Base-by-base conservation (phyloP, 1,140 invertebrate genomes). In the Bombus haemorrhoidalis region DNA sequence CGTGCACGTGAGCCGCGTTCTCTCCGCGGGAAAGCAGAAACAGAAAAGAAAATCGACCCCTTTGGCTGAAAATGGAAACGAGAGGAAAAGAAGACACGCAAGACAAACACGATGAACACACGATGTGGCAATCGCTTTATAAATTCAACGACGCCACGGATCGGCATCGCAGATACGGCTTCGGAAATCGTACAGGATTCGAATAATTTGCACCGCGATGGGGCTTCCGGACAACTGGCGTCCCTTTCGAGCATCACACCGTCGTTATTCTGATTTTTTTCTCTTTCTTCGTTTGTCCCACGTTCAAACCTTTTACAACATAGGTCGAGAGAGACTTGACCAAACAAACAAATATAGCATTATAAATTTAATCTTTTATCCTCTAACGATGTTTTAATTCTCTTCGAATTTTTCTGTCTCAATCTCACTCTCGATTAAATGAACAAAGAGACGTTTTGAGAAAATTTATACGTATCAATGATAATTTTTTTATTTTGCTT, bases 161-260 rank as follows among this genome's bases (percentile, higher is more conserved):
- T 92, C 91, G 89, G 88, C 41, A 91, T 91, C 92, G 90, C 83
- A 89, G 78, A 91, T 94, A 95, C 68, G 94, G 94, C 94, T 95
- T 95, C 94, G 80, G 94, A 95, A 95, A 95, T 95, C 94, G 94
- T 95, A 95, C 91, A 94, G 93, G 89, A 95, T 94, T 94, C 93
- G 93, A 94, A 95, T 94, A 94, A 95, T 94, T 95, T 94, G 90
- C 90, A 90, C 77, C 88, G 34, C 90, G 71, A 84, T 89, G 86
- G 78, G 94, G 94, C 92, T 94, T 94, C 93, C 71, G 82, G 79
- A 41, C 89, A 75, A 34, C 64, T n/a, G 66, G 18, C 68, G 72
- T 79, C 80, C 43, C 53, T 81, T 62, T 82, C 53, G 18, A 53
- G 28, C 53, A 8, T 39, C 77, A 32, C 43, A 59, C n/a, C 2